These are phyloP conservation scores for Clavelina lepadiformis DNA, from an alignment of 23 tunicate species.

Conservation along the genomic window DNA sequence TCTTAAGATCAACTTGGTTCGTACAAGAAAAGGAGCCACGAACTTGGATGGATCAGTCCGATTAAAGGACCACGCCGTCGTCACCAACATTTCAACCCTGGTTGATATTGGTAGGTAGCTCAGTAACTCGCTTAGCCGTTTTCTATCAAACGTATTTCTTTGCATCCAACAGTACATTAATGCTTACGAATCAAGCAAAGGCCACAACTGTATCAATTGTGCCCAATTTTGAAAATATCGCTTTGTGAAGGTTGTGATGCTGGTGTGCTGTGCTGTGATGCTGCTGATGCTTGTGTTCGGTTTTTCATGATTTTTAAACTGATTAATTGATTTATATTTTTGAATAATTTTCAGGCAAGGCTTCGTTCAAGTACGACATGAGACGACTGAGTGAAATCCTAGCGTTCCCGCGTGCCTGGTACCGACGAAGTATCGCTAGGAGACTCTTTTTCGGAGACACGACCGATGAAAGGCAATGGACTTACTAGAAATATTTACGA, in stretches of 20 bases:
- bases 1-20: slow-evolving; percentile 53
- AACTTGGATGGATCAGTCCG: slow-evolving; percentile 17
- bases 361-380: slow-evolving; percentile 95
- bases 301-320: no score
- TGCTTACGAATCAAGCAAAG: neutral
- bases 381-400: slow-evolving; percentile 78
- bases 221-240: neutral
- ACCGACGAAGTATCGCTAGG: slow-evolving; percentile 83
- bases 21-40: slow-evolving; percentile 47
- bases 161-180: no score
- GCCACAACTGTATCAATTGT: neutral
- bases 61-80: slow-evolving; percentile 6
- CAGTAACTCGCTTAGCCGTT: no score
- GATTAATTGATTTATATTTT: no score
- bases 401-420: slow-evolving; percentile 95
- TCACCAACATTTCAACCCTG: slow-evolving; percentile 37
- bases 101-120: slow-evolving; percentile 61
- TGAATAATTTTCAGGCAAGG: slow-evolving; percentile 69
- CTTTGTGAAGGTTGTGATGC: neutral
- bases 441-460: slow-evolving; percentile 86
- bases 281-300: no score
- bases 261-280: no score
- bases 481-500: no score
- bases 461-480: slow-evolving; percentile 10
- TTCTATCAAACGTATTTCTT: no score